A percentile compares a stretch with the other conserved stretches of the same genome.
These are phyloP conservation scores for Achatina immaculata DNA, from an alignment of 1,140 invertebrate species.

Conservation along the genomic window DNA sequence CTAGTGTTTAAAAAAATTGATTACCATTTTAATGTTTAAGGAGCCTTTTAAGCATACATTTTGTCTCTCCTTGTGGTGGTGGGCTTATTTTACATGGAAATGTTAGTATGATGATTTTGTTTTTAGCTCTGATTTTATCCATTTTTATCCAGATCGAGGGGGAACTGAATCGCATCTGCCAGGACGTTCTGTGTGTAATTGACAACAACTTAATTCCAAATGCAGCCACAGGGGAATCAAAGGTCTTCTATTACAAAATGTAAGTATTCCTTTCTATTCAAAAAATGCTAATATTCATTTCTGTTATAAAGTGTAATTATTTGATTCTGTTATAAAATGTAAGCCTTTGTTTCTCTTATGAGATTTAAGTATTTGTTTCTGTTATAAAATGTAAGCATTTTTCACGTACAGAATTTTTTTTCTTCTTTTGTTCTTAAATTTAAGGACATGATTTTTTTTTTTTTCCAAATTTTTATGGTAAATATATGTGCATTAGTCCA, in stretches of 20 bases:
- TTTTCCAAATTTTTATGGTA: neutral
- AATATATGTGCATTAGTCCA: neutral
- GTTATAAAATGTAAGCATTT: neutral
- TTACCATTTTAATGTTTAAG: too few species aligned
- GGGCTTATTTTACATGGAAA: too few species aligned
- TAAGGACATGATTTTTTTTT: neutral
- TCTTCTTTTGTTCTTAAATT: neutral
- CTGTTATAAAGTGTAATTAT: too few species aligned
- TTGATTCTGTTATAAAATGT: too few species aligned
- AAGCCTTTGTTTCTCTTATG: neutral
- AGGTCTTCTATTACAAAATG: slow-evolving; percentile 99
- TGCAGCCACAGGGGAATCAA: slow-evolving; percentile 92
- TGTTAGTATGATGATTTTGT: slow-evolving; percentile 48
- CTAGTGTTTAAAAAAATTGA: too few species aligned
- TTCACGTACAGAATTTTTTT: neutral
- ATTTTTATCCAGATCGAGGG: slow-evolving; percentile 82
- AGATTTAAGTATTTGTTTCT: neutral
- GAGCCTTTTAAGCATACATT: too few species aligned
- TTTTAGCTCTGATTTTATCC: neutral
- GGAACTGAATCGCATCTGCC: slow-evolving; percentile 95
- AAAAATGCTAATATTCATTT: too few species aligned
- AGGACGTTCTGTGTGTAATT: slow-evolving; percentile 84
- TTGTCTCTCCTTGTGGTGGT: too few species aligned
- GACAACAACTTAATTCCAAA: slow-evolving; percentile 87
- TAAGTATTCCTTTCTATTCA: too few species aligned